phyloP scores from a whole-genome alignment of 2,888 invertebrate species.

The Ramazzottius varieornatus region DNA sequence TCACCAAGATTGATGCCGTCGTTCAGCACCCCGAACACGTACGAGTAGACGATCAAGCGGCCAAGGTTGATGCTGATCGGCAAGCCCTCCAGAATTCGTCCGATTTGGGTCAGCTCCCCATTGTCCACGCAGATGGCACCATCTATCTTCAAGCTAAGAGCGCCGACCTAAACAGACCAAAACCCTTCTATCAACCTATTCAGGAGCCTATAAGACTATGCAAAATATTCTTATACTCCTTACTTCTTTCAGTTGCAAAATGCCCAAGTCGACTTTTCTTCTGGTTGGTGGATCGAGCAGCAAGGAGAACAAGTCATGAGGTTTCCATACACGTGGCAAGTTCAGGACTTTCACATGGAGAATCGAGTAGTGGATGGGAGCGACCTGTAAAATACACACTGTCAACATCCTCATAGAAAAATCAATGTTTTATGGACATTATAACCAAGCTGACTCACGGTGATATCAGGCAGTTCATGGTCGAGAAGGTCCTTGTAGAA shows the following conservation, averaged over 20 bases:
- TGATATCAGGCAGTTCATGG: not conserved
- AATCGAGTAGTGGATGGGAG: not conserved
- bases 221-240: too few species aligned
- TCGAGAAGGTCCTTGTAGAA: not conserved
- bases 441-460: not conserved
- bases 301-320: not conserved
- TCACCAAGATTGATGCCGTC: not conserved
- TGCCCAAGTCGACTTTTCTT: not conserved
- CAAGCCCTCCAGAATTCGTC: not conserved
- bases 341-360: not conserved
- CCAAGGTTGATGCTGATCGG: not conserved
- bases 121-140: not conserved
- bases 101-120: not conserved
- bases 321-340: not conserved
- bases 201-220: too few species aligned
- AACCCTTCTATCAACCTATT: too few species aligned
- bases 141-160: not conserved
- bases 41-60: not conserved
- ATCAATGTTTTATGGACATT: not conserved
- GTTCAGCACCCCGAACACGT: not conserved
- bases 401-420: too few species aligned
- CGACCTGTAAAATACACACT: not conserved
- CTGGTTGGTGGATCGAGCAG: not conserved
- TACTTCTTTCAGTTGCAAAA: slow-evolving; percentile 1
- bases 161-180: not conserved